Evolutionary conservation across 2,888 invertebrate species (phyloP).

Genomic region (Acronicta alni): DNA sequence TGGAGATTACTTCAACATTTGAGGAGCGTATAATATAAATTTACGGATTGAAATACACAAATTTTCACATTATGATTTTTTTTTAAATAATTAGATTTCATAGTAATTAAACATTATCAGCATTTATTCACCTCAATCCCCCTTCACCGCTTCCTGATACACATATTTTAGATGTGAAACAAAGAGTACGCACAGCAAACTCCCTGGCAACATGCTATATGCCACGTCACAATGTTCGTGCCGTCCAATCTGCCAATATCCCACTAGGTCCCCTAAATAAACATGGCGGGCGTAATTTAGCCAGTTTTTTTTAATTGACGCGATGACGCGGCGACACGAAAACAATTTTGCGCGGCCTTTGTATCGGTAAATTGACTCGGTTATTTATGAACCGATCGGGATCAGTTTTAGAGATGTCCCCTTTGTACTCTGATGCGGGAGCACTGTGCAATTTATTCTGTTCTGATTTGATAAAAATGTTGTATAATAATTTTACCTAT

Average conservation of each 20-base stretch:
- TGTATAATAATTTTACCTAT: too few species aligned
- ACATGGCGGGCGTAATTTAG: conserved; percentile 56
- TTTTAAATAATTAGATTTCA: too few species aligned
- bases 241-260: conserved; percentile 6
- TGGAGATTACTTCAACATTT: too few species aligned
- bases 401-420: conserved; percentile 53
- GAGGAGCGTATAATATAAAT: too few species aligned
- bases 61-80: too few species aligned
- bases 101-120: too few species aligned
- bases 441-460: background rate
- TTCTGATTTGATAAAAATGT: background rate
- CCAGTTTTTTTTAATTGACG: conserved; percentile 69
- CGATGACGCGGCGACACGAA: conserved; percentile 71
- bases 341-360: conserved; percentile 70
- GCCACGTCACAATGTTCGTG: background rate
- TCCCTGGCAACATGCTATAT: background rate
- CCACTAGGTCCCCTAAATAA: conserved; percentile 41
- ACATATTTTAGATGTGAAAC: too few species aligned
- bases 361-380: conserved; percentile 75
- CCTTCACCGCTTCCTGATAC: too few species aligned
- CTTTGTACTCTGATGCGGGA: conserved; percentile 31
- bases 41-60: too few species aligned
- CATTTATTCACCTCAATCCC: too few species aligned
- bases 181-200: too few species aligned
- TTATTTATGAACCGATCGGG: conserved; percentile 70